Conservation (phyloP, 1,140 invertebrate genomes). For the Eueides isabella region DNA sequence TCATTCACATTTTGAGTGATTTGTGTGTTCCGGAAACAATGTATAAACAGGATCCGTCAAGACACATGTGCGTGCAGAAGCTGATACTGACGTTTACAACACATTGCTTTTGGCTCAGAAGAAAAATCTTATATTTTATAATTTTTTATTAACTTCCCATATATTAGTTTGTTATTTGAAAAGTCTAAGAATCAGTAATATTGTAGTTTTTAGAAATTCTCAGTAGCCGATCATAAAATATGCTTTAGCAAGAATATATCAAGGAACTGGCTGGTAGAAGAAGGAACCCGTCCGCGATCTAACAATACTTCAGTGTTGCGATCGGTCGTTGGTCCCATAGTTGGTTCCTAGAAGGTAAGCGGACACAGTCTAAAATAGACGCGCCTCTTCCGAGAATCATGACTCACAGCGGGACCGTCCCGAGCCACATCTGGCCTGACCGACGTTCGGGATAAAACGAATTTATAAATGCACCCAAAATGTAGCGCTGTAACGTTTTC, state of each 20-base stretch:
- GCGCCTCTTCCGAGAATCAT: slow-evolving; percentile 75
- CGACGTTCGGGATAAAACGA: slow-evolving; percentile 39
- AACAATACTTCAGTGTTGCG: slow-evolving; percentile 74
- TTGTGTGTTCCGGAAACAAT: slow-evolving; percentile 29
- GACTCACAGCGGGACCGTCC: slow-evolving; percentile 71
- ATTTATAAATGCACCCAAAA: slow-evolving; percentile 59
- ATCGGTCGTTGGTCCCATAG: slow-evolving; percentile 78
- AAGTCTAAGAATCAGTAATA: not conserved
- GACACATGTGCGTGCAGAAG: slow-evolving; percentile 18
- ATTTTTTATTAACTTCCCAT: not conserved
- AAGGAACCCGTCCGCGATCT: slow-evolving; percentile 71
- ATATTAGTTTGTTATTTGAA: not conserved
- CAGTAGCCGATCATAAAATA: slow-evolving; percentile 37
- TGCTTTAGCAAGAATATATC: slow-evolving; percentile 55
- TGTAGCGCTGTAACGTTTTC: slow-evolving; percentile 33
- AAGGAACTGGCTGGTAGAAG: slow-evolving; percentile 53
- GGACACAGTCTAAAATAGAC: slow-evolving; percentile 79
- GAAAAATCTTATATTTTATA: not conserved
- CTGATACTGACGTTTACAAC: slow-evolving; percentile 15
- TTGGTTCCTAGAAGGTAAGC: slow-evolving; percentile 79
- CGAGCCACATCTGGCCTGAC: slow-evolving; percentile 72
- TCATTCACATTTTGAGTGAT: not conserved
- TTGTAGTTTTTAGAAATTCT: slow-evolving; percentile 33
- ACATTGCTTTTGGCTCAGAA: slow-evolving; percentile 7
- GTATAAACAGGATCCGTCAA: slow-evolving; percentile 38